Conservation (phyloP, 2,888 invertebrate genomes). For the Apodemia zela region DNA sequence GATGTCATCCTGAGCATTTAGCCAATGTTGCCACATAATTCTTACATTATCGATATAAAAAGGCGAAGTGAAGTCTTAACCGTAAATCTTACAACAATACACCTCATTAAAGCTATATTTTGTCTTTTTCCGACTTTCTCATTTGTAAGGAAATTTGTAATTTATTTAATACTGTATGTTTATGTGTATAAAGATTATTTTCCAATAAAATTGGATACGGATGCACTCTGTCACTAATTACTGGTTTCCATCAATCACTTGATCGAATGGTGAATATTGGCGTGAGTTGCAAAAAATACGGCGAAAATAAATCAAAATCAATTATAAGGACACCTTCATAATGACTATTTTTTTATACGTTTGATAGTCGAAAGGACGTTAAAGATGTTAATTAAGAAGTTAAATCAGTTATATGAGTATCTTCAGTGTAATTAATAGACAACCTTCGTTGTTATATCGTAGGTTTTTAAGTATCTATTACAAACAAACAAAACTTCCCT, state of each 20-base stretch:
- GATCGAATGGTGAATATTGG: constrained; percentile 32
- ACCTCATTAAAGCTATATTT: constrained; percentile 16
- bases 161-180: constrained; percentile 5
- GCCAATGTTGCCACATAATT: constrained; percentile 10
- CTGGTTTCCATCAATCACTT: constrained; percentile 63
- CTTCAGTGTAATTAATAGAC: not conserved
- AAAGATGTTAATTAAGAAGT: not conserved
- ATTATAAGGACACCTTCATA: not conserved
- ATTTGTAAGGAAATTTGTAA: constrained; percentile 16
- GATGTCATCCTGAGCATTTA: constrained; percentile 4
- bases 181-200: not conserved
- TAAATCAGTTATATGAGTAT: not conserved
- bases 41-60: constrained; percentile 15
- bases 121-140: constrained; percentile 16
- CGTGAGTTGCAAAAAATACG: constrained; percentile 18
- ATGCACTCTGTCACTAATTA: constrained; percentile 48
- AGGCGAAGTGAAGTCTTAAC: constrained; percentile 7
- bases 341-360: not conserved
- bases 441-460: not conserved
- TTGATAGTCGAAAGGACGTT: not conserved
- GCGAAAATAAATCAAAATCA: constrained; percentile 10
- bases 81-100: constrained; percentile 14
- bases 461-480: not conserved
- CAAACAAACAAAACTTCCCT: no score
- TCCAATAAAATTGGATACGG: not conserved